phyloP scores from a whole-genome alignment of 2,113 vertebrate genomes.

The Leptocoma aspasia region DNA sequence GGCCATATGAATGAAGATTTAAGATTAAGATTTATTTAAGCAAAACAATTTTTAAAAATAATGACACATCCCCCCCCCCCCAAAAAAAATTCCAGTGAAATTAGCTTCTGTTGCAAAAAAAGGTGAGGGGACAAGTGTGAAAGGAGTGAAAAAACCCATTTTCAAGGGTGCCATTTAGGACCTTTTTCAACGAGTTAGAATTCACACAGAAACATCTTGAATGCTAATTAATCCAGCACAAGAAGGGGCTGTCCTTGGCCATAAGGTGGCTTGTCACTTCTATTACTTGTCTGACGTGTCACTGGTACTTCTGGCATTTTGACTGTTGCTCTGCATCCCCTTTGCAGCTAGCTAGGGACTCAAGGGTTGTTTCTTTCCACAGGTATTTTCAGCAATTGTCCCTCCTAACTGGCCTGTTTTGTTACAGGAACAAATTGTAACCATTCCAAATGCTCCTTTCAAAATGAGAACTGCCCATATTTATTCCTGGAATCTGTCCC shows the following conservation, averaged over 20 bases:
- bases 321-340: neutral
- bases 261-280: neutral
- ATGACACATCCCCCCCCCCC: fast-evolving
- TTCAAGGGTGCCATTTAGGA: neutral
- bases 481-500: neutral
- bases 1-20: neutral
- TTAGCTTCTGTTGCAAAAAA: neutral
- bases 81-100: neutral
- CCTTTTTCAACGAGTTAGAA: neutral
- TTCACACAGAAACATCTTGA: neutral
- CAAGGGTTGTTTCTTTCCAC: neutral
- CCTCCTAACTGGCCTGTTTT: neutral
- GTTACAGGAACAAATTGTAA: neutral
- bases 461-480: neutral
- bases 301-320: neutral
- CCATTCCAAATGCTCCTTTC: neutral
- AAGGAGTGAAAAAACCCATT: neutral
- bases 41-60: neutral
- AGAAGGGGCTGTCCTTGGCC: neutral
- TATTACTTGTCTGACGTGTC: neutral
- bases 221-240: neutral
- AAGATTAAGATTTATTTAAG: neutral
- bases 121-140: neutral
- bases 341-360: neutral
- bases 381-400: neutral